Conservation (phyloP, 2,888 invertebrate genomes). For the Chrysodeixis includens region DNA sequence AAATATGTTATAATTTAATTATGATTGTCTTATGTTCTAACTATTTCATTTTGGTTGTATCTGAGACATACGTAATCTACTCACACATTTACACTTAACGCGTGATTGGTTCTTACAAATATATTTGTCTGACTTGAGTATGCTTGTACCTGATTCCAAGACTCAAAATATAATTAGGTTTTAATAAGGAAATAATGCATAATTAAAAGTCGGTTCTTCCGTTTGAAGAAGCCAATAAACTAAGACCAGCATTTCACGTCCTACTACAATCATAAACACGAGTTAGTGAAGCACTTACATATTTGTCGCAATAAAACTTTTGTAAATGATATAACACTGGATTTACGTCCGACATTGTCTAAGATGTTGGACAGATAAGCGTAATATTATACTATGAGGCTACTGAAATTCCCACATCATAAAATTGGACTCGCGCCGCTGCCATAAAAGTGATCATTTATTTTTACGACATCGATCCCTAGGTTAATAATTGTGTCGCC, state of each 20-base stretch:
- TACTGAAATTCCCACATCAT: constrained; percentile 82
- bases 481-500: constrained; percentile 80
- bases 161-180: not conserved
- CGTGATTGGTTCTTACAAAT: no score
- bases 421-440: constrained; percentile 76
- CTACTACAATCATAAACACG: not conserved
- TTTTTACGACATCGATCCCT: constrained; percentile 81
- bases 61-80: no score
- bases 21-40: not conserved
- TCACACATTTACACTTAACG: no score
- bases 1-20: constrained; percentile 11
- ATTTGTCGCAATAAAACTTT: constrained; percentile 25
- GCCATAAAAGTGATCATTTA: constrained; percentile 81
- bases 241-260: not conserved
- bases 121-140: no score
- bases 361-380: constrained; percentile 68
- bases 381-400: constrained; percentile 73
- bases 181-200: not conserved
- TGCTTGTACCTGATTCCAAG: no score
- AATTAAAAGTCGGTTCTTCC: no score
- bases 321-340: constrained; percentile 38
- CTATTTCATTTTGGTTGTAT: not conserved
- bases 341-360: constrained; percentile 41
- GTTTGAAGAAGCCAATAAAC: not conserved
- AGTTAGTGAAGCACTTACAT: not conserved